These are phyloP conservation scores for Nymphicus hollandicus DNA, from an alignment of 2,113 vertebrate species.

Conservation along the genomic window DNA sequence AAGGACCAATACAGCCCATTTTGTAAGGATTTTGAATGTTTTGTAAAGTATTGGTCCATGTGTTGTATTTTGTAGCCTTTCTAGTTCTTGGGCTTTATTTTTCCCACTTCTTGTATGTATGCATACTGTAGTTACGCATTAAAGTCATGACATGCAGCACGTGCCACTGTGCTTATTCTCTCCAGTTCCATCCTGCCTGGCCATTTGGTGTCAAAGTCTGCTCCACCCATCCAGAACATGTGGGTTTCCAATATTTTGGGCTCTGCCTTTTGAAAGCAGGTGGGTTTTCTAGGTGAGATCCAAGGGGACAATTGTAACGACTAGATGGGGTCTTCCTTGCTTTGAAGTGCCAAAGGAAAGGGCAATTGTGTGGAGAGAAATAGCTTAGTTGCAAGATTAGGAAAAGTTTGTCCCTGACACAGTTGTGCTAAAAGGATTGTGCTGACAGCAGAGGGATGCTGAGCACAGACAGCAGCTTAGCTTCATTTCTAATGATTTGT, in stretches of 20 bases:
- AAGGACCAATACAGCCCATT: slow-evolving; percentile 95
- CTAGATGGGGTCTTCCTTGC: background rate
- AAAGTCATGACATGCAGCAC: slow-evolving; percentile 82
- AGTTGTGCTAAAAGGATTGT: background rate
- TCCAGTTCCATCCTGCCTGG: background rate
- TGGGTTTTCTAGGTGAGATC: background rate
- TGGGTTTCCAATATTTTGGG: background rate
- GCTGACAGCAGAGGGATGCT: background rate
- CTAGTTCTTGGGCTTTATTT: slow-evolving; percentile 90
- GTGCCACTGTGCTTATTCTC: slow-evolving; percentile 57
- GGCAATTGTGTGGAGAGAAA: background rate
- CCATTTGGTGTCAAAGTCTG: background rate
- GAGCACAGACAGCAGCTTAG: background rate
- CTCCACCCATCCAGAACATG: background rate
- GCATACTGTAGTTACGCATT: slow-evolving; percentile 94
- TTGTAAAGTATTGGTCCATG: slow-evolving; percentile 95
- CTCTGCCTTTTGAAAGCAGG: background rate
- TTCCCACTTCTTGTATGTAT: slow-evolving; percentile 92
- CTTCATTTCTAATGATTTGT: background rate
- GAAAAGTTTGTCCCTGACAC: background rate
- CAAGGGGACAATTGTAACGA: background rate
- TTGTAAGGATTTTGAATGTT: slow-evolving; percentile 98
- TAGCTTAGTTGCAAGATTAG: background rate
- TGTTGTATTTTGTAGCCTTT: slow-evolving; percentile 98
- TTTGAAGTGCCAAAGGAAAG: background rate